phyloP scores from a whole-genome alignment of 2,113 vertebrate species.

The Lamprologus speciosus region DNA sequence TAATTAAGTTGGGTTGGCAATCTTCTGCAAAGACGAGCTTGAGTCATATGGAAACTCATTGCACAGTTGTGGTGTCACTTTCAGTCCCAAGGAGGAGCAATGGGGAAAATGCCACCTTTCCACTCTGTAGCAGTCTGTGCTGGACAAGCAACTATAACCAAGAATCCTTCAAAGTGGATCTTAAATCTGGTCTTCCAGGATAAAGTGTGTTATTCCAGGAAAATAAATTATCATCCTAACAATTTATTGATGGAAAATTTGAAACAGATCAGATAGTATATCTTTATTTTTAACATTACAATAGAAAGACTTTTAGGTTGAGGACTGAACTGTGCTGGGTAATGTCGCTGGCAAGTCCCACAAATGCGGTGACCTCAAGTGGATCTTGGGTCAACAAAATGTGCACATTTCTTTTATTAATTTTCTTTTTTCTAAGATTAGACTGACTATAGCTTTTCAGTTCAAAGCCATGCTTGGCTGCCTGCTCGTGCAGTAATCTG shows the following conservation, averaged over 20 bases:
- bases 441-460: neutral
- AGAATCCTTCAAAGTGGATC: neutral
- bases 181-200: neutral
- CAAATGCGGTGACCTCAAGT: neutral
- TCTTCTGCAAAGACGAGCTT: neutral
- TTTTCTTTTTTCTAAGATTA: neutral
- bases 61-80: neutral
- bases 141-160: neutral
- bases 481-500: neutral
- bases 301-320: neutral
- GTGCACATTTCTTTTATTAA: neutral
- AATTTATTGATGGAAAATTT: neutral
- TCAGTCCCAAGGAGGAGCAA: neutral
- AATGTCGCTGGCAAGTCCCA: neutral
- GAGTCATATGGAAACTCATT: neutral
- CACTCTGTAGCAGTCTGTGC: neutral
- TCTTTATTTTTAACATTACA: neutral
- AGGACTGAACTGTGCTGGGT: neutral
- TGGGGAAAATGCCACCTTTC: neutral
- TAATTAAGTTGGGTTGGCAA: neutral
- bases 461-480: neutral
- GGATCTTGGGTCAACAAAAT: neutral
- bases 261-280: neutral
- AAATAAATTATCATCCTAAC: neutral
- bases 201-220: neutral